Percentiles rank a stretch among this genome's conserved stretches.
Evolutionary conservation across 2,113 vertebrate genomes (phyloP).

Genomic region (Lucifuga dentata): DNA sequence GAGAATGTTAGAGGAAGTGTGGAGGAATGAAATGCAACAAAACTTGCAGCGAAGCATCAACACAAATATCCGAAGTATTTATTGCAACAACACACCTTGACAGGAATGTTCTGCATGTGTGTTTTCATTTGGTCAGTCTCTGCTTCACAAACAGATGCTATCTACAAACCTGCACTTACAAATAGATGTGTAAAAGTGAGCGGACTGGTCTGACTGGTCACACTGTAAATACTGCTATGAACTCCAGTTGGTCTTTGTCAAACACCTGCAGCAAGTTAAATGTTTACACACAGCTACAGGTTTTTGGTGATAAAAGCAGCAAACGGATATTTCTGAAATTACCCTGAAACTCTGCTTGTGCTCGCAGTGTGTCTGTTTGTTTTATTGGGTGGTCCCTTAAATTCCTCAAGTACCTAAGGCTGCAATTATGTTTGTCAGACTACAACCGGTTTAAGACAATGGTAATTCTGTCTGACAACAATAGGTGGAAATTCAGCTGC

Average conservation of each 20-base stretch:
- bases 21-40: background rate
- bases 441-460: constrained; percentile 76
- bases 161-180: constrained; percentile 39
- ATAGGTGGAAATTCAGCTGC: constrained; percentile 80
- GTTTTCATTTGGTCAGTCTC: constrained; percentile 5
- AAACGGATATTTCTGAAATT: constrained; percentile 16
- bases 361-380: constrained; percentile 58
- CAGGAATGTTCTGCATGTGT: constrained; percentile 31
- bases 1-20: background rate
- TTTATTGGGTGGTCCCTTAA: constrained; percentile 71
- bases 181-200: constrained; percentile 1
- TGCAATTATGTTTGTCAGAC: constrained; percentile 70
- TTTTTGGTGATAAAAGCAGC: constrained; percentile 5
- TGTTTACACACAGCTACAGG: constrained; percentile 1
- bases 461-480: constrained; percentile 76
- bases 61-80: constrained; percentile 41
- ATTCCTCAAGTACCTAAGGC: constrained; percentile 65
- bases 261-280: constrained; percentile 31
- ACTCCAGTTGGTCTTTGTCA: background rate
- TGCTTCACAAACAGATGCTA: constrained; percentile 38
- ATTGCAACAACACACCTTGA: constrained; percentile 36
- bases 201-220: constrained; percentile 62
- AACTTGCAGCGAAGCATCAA: constrained; percentile 10
- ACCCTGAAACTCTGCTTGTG: background rate
- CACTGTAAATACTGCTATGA: constrained; percentile 41